Evolutionary conservation across 64 coral and sea anemone genomes (phyloP), one percentile per base, ranked within the genome.

Genomic region (Pocillopora verrucosa): DNA sequence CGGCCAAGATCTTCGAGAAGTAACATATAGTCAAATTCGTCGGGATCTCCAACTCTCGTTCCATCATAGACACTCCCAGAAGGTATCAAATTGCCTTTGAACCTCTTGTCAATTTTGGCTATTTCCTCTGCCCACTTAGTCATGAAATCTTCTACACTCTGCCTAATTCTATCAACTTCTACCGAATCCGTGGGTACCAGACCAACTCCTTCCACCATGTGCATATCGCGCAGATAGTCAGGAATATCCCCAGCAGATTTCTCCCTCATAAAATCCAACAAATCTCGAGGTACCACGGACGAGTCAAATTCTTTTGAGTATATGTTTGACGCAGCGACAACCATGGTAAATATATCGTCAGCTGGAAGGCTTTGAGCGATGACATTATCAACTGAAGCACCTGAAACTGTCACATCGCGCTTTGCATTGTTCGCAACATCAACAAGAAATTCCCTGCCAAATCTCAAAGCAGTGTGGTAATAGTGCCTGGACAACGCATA

Each of bases 21-120:
- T 30, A 90, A n/a, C 88, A 90, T 90, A 25, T 74, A 90, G 38
- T 90, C 88, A 90, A 90, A 90, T 67, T 90, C 88, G 26, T 90
- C 22, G n/a, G 88, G 88, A 22, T 90, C 78, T 2, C 65, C 67
- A 3, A 90, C 80, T 16, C 82, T 90, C 1, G 88, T 90, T 9
- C 78, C 88, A 20, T 90, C 88, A 26, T 90, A 90, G 19, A 60
- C 77, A 58, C 88, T 90, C 16, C 88, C 88, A 82, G 78, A 82
- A 36, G 30, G 59, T 2, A 90, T 30, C 64, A 90, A 38, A 16
- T 24, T 73, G 16, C 88, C 88, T 74, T 51, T 12, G 15, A 90
- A 90, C 62, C 88, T 81, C 0, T 20, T 51, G 61, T 90, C 88
- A 15, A 82, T 73, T 74, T 90, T 67, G 4, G 88, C 88, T 56